Percentiles rank a stretch among this genome's conserved stretches.
These are phyloP conservation scores for Anastrepha obliqua DNA, from an alignment of 1,140 invertebrate genomes.

Conservation along the genomic window DNA sequence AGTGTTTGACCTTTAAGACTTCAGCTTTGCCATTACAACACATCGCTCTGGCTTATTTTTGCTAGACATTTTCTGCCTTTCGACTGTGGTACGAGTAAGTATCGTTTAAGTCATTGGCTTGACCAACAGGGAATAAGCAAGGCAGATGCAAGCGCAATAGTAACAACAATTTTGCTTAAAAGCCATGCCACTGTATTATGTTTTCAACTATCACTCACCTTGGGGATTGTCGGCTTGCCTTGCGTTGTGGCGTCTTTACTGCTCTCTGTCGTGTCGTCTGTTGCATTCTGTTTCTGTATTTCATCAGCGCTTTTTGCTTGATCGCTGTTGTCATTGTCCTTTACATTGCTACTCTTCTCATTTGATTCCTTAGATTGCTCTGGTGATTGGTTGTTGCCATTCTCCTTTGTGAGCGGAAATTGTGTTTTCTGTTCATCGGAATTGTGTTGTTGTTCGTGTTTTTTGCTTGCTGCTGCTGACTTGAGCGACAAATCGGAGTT, in stretches of 20 bases:
- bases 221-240: background rate
- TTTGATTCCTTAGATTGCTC: constrained; percentile 5
- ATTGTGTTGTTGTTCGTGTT: constrained; percentile 53
- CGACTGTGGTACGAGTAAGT: background rate
- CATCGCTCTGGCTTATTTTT: too few species aligned
- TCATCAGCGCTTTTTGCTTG: constrained; percentile 50
- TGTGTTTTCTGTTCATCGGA: constrained; percentile 62
- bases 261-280: constrained; percentile 24
- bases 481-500: constrained; percentile 69
- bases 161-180: background rate
- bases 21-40: too few species aligned
- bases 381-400: constrained; percentile 49
- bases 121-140: background rate
- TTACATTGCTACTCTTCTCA: background rate
- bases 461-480: constrained; percentile 49
- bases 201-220: background rate
- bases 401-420: constrained; percentile 32
- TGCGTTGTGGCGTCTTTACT: constrained; percentile 59
- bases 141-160: background rate
- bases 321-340: constrained; percentile 51
- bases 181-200: background rate
- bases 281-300: constrained; percentile 12
- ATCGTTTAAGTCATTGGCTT: background rate
- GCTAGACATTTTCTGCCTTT: background rate
- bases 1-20: too few species aligned